Base-by-base conservation (phyloP, 2,113 vertebrate genomes). In the Calyptommatus sinebrachiatus region DNA sequence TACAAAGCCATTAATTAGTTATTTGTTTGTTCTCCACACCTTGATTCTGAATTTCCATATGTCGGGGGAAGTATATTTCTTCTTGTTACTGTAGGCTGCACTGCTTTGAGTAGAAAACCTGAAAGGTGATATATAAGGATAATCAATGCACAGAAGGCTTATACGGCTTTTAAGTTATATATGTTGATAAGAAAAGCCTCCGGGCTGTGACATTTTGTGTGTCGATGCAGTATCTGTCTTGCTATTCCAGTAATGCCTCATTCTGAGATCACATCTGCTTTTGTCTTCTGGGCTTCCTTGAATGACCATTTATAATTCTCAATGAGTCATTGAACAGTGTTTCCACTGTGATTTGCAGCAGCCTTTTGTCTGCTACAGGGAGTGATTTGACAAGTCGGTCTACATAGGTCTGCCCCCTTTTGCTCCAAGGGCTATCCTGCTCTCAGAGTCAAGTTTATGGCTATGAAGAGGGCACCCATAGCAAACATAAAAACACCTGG, bases 381-480 rank as follows among this genome's bases (percentile, higher is more conserved):
- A 76, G 65, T 70, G 66, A 74, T 75, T 60, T 81, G 79, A 81
- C 73, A 75, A 81, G 71, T n/a, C 53, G 61, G 66, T 31, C 73
- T 75, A 76, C n/a, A 46, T 28, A 81, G 60, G 72, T 35, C 48
- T 67, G 10, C 5, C 7, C 60, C 72, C 65, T 75, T 65, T 20
- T 14, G 70, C 71, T 29, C 79, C 66, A n/a, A 80, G 60, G 45
- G 26, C 70, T 79, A 63, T 80, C 73, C 46, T 41, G 46, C 61
- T 80, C 60, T 50, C 79, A 74, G 24, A 81, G 65, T 61, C 41
- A 46, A n/a, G 50, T 69, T 50, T 75, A 81, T 65, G 61, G 73
- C 72, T 69, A 29, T 29, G 41, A 14, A 57, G 46, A 69, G 53
- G 16, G 53, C 65, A 73, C 67, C 78, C 60, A 20, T 45, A 66